phyloP scores from a whole-genome alignment of 1,140 invertebrate genomes.

The Diorhabda elongata region DNA sequence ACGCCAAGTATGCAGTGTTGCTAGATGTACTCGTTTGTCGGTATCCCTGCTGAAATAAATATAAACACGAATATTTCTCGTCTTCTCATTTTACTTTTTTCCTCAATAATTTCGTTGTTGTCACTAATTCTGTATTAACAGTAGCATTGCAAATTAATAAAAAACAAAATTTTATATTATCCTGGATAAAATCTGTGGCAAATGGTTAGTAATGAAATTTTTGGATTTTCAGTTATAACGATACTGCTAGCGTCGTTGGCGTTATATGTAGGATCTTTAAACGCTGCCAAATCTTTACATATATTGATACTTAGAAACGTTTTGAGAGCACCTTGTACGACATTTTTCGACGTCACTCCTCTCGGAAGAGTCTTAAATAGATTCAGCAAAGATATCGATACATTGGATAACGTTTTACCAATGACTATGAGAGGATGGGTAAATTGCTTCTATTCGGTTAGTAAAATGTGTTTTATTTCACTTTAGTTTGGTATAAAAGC shows the following conservation, averaged over 20 bases:
- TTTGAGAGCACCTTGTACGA: slow-evolving; percentile 64
- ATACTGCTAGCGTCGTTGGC: slow-evolving; percentile 65
- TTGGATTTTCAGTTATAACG: slow-evolving; percentile 56
- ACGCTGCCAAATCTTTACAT: slow-evolving; percentile 66
- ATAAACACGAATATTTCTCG: too few species aligned
- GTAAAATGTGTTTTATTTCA: slow-evolving; percentile 11
- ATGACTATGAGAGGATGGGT: slow-evolving; percentile 66
- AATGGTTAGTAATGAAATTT: background rate
- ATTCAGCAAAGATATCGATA: slow-evolving; percentile 81
- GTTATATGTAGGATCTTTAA: slow-evolving; percentile 66
- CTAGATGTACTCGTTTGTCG: too few species aligned
- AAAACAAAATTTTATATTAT: too few species aligned
- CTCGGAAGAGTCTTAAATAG: slow-evolving; percentile 79
- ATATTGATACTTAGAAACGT: slow-evolving; percentile 62
- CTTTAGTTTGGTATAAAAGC: too few species aligned
- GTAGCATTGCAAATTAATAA: too few species aligned
- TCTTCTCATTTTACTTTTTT: too few species aligned
- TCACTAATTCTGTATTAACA: too few species aligned
- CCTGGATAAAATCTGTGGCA: too few species aligned
- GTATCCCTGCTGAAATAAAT: too few species aligned
- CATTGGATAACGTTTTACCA: slow-evolving; percentile 71
- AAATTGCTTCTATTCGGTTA: slow-evolving; percentile 66
- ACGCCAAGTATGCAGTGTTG: too few species aligned
- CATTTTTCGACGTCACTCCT: slow-evolving; percentile 85
- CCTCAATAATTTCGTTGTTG: too few species aligned